Evolutionary conservation across 1,140 invertebrate species (phyloP).

Genomic region (Antheraea mylitta): DNA sequence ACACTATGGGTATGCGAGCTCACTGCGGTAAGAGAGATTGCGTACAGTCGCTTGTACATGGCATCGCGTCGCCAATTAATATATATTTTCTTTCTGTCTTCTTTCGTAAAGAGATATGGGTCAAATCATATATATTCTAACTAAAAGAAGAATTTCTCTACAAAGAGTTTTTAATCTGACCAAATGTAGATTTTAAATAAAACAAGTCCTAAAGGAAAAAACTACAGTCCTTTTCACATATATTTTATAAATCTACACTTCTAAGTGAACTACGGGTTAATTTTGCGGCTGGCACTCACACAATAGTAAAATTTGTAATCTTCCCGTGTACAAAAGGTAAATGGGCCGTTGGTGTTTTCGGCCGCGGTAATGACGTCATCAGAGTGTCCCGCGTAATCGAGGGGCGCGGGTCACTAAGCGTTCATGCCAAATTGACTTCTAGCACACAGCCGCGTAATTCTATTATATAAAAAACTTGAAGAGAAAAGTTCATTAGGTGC

Average conservation of each 20-base stretch:
- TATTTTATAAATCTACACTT: not conserved
- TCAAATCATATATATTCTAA: too few relatives aligned
- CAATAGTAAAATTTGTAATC: constrained; percentile 39
- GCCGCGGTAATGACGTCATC: constrained; percentile 40
- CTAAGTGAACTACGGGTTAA: not conserved
- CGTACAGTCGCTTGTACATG: too few relatives aligned
- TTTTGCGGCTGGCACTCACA: constrained; percentile 12
- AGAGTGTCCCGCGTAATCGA: constrained; percentile 36
- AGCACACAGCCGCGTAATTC: constrained; percentile 17
- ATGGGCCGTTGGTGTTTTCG: constrained; percentile 39
- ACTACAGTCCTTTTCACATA: not conserved
- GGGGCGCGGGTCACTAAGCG: constrained; percentile 30
- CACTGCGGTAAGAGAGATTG: too few relatives aligned
- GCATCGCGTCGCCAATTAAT: too few relatives aligned
- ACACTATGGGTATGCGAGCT: too few relatives aligned
- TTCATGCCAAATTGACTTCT: constrained; percentile 8
- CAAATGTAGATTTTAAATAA: too few relatives aligned
- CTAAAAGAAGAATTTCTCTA: too few relatives aligned
- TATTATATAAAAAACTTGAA: not conserved
- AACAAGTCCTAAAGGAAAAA: not conserved
- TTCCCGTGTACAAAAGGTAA: constrained; percentile 43
- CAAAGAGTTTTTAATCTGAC: too few relatives aligned
- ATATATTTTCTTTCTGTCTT: too few relatives aligned
- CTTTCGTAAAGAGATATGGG: too few relatives aligned
- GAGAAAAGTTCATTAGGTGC: too few relatives aligned